Base-by-base conservation (phyloP, 1,140 invertebrate genomes). In the Drosophila nebulosa region DNA sequence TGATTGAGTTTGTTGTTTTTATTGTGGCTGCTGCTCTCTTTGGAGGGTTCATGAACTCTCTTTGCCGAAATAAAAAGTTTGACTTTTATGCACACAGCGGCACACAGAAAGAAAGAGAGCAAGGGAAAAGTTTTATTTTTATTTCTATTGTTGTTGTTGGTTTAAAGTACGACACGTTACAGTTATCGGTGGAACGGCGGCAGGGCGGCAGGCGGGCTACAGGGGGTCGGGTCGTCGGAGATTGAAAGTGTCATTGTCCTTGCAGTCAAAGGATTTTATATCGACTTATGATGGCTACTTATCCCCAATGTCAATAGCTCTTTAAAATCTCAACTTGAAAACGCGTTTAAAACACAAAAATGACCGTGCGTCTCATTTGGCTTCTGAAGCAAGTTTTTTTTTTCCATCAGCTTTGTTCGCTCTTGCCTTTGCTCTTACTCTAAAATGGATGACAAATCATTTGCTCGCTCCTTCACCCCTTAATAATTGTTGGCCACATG, bases 1-100 rank as follows among this genome's bases (percentile, higher is more conserved):
- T 55, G 62, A 30, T 35, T 51, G 57, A 14, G 46, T 52, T 58
- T 52, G 21, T 50, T 75, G 50, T 21, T 60, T 55, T 59, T 66
- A 58, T 30, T 79, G 42, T 26, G 58, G 50, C 52, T 64, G 78
- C 36, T 39, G 39, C 39, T 18, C 39, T 42, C 18, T 18, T n/a
- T n/a, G n/a, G 16, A 16, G 39, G 50, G 81, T 88, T 81, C 83
- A 88, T 88, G 81, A 88, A 88, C 81, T 75, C 72, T 69, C 50
- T 57, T 55, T 55, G 24, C 30, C 66, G 63, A 85, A 81, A 85
- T 74, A 59, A 69, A 75, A 83, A 84, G 67, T 84, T 84, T 76
- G 77, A 85, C 80, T 85, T 74, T 84, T 84, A 84, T 84, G 74
- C 64, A 63, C 70, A 77, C 73, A 80, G 67, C 61, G 69, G 64